A percentile compares a stretch with the other conserved stretches of the same genome.
Evolutionary conservation across 2,113 vertebrate genomes (phyloP).

Genomic region (western clawed frog (Xenopus tropicalis)): UCB_Xtro_10.0 CM004450.2:80100001-80100500

Average conservation of each 20-base stretch:
- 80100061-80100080: constrained; percentile 20
- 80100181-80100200: neutral
- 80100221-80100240: constrained; percentile 48
- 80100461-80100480: neutral
- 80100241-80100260: constrained; percentile 48
- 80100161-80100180: constrained; percentile 1
- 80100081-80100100: constrained; percentile 4
- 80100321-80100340: constrained; percentile 35
- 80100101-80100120: constrained; percentile 22
- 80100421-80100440: neutral
- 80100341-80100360: constrained; percentile 28
- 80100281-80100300: constrained; percentile 47
- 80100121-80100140: constrained; percentile 31
- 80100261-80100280: constrained; percentile 51
- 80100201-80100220: constrained; percentile 30
- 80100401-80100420: neutral
- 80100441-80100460: neutral
- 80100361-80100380: constrained; percentile 1
- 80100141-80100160: neutral
- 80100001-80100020: neutral
- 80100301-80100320: constrained; percentile 40
- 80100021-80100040: neutral
- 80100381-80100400: neutral
- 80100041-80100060: constrained; percentile 7
- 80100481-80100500: neutral